These are phyloP conservation scores for Drosophila virilis DNA, from an alignment of 1,140 invertebrate species.

Conservation along the genomic window DNA sequence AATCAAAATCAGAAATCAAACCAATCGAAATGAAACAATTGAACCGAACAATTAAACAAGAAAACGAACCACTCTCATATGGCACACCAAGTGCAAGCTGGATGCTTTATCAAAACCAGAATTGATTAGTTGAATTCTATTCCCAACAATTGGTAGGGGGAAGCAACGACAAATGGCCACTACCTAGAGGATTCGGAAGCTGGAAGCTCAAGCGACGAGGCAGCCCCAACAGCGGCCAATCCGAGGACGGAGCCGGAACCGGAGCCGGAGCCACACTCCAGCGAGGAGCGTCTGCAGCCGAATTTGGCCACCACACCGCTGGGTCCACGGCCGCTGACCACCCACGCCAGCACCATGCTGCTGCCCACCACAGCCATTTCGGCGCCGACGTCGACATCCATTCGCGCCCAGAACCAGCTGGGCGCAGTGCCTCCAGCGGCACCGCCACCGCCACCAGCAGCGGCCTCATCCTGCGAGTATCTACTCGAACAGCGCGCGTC, in stretches of 20 bases:
- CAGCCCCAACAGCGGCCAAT: slow-evolving; percentile 25
- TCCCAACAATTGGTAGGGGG: slow-evolving; percentile 84
- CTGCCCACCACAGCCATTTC: slow-evolving; percentile 71
- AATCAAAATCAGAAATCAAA: slow-evolving; percentile 2
- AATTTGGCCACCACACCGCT: slow-evolving; percentile 47
- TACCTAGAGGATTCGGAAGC: slow-evolving; percentile 83
- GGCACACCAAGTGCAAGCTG: slow-evolving; percentile 58
- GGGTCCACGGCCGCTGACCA: slow-evolving; percentile 59
- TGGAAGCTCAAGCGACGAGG: slow-evolving; percentile 84
- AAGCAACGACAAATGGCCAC: slow-evolving; percentile 84
- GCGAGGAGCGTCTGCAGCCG: slow-evolving; percentile 53
- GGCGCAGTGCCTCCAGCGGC: not conserved
- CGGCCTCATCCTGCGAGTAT: slow-evolving; percentile 83
- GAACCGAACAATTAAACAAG: slow-evolving; percentile 13
- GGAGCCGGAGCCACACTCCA: slow-evolving; percentile 38
- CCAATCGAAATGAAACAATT: slow-evolving; percentile 29
- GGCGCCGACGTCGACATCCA: not conserved
- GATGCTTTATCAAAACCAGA: slow-evolving; percentile 83
- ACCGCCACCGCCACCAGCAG: slow-evolving; percentile 41
- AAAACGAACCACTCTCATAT: slow-evolving; percentile 28
- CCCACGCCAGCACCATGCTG: slow-evolving; percentile 55
- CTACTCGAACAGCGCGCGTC: slow-evolving; percentile 78
- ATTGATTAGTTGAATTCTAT: slow-evolving; percentile 85
- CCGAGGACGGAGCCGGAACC: slow-evolving; percentile 5
- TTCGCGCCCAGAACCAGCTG: slow-evolving; percentile 1